Evolutionary conservation across 2,113 vertebrate genomes (phyloP), one percentile per base, ranked within the genome.

Genomic region (Zapornia atra): DNA sequence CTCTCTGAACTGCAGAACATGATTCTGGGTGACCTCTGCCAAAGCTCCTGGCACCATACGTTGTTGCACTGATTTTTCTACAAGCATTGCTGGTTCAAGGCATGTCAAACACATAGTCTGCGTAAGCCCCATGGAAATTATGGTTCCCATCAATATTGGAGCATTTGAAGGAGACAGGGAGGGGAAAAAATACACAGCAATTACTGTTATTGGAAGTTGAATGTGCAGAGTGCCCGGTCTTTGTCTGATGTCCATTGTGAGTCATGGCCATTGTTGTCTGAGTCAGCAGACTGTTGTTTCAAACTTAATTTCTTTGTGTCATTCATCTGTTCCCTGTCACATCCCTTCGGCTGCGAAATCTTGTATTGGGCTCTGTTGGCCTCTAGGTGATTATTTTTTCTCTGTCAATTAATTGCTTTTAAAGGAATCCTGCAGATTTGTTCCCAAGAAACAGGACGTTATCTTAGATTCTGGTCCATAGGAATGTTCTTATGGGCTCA

Each of bases 251-350:
- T 61, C 31, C 72, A 17, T 94, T 94, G 40, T 63, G 64, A 93
- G 75, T 88, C 68, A 69, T 63, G 68, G 56, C 46, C 80, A 68
- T 84, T 88, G 53, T 60, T 90, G 60, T 96, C 76, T 93, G 86
- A 94, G 38, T 92, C 90, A 95, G 71, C 69, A 90, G 84, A 40
- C 40, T 73, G 36, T 78, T 90, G 59, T 75, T 94, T 83, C 72
- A 86, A 84, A 94, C 42, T 93, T 88, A 34, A 64, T 90, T 95
- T 88, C 53, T 91, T 77, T 69, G 33, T 94, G 77, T 80, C 82
- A 70, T 88, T 86, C 54, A 73, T 69, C 70, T 82, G 63, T 78
- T 88, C 29, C 64, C 69, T 89, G 83, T 81, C 83, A 90, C 38
- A 73, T 36, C n/a, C 46, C 63, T 86, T 89, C 4, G 5, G 11